These are phyloP conservation scores for Xylota segnis DNA, from an alignment of 2,888 invertebrate species.

Conservation along the genomic window DNA sequence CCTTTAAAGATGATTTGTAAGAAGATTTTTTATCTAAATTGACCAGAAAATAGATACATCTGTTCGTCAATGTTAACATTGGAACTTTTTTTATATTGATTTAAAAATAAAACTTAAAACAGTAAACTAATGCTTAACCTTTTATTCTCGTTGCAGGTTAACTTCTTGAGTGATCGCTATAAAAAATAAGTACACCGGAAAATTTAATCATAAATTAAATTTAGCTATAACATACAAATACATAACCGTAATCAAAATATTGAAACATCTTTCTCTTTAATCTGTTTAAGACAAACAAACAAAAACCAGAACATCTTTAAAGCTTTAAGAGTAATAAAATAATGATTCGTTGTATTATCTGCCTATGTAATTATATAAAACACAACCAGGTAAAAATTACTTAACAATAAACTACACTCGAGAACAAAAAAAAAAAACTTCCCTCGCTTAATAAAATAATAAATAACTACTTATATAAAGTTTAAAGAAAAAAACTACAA, in stretches of 20 bases:
- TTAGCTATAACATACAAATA: conserved; percentile 3
- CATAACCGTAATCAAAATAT: conserved; percentile 46
- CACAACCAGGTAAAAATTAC: conserved; percentile 26
- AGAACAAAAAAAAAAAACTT: conserved; percentile 2
- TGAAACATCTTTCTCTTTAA: conserved; percentile 19
- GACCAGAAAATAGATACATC: no score
- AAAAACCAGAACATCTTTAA: background rate
- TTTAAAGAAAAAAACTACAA: background rate
- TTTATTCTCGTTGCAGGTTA: conserved; percentile 40
- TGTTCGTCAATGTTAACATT: no score
- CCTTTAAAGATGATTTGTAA: no score
- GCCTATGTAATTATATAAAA: background rate
- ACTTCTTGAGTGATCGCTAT: conserved; percentile 40
- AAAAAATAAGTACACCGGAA: conserved; percentile 39
- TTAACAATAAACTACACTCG: conserved; percentile 14
- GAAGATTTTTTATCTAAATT: no score
- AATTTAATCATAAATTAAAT: conserved; percentile 19
- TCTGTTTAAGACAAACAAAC: background rate
- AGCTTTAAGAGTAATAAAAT: conserved; percentile 21
- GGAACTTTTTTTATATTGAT: no score
- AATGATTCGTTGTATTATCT: conserved; percentile 11
- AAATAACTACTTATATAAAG: background rate
- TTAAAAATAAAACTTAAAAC: no score
- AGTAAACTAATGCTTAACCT: background rate
- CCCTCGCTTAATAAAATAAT: background rate